Evolutionary conservation across 2,888 invertebrate species (phyloP).

Genomic region (Stenchaetothrips biformis): DNA sequence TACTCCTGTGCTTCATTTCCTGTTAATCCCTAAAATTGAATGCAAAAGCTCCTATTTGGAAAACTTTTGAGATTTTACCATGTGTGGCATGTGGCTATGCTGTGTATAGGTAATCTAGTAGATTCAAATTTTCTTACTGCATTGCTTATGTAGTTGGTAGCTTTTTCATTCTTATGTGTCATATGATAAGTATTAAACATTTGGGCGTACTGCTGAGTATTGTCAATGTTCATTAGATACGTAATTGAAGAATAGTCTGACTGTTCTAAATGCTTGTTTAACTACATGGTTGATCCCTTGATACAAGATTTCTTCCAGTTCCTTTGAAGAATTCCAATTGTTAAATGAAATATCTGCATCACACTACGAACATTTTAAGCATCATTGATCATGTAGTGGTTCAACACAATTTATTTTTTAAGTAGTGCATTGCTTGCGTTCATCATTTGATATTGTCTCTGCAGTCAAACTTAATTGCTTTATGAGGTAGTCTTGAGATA

Average conservation of each 20-base stretch:
- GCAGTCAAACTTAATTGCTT: not conserved
- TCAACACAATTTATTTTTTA: not conserved
- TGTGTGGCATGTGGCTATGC: not conserved
- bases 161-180: constrained; percentile 12
- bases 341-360: too few species aligned
- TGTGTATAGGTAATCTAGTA: not conserved
- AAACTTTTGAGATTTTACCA: not conserved
- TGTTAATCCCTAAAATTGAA: not conserved
- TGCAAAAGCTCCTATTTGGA: not conserved
- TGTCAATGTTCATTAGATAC: not conserved
- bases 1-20: too few species aligned
- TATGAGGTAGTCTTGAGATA: not conserved
- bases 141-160: too few species aligned
- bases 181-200: not conserved
- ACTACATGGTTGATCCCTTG: too few species aligned
- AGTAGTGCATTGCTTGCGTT: constrained; percentile 1
- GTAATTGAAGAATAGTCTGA: not conserved
- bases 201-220: not conserved
- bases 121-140: not conserved
- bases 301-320: too few species aligned
- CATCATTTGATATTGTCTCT: constrained; percentile 11
- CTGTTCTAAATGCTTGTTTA: not conserved
- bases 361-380: not conserved
- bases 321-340: too few species aligned
- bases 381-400: not conserved